These are phyloP conservation scores for Ridgeia piscesae DNA, from an alignment of 1,140 invertebrate genomes.

Conservation along the genomic window DNA sequence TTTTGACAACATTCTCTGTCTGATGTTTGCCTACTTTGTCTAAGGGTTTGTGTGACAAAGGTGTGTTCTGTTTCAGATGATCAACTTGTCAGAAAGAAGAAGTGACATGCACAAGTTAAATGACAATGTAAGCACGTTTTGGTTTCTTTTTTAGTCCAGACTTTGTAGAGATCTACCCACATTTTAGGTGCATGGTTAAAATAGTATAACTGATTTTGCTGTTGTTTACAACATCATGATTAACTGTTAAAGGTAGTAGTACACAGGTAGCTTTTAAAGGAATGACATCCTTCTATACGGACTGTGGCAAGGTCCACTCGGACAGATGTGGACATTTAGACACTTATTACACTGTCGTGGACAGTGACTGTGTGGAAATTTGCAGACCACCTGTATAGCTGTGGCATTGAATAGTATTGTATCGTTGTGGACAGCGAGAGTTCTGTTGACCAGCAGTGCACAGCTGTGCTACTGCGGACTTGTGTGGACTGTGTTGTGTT, in stretches of 20 bases:
- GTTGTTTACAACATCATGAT: background rate
- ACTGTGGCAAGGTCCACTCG: background rate
- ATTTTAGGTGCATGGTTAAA: too few species aligned
- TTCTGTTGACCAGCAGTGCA: background rate
- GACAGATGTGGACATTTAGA: background rate
- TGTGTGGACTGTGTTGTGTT: background rate
- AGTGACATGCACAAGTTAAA: slow-evolving; percentile 65
- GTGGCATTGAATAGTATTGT: too few species aligned
- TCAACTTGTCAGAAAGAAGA: slow-evolving; percentile 77
- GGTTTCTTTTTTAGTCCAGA: background rate
- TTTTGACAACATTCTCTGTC: background rate
- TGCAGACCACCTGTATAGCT: too few species aligned
- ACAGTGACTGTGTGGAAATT: too few species aligned
- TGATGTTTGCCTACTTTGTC: background rate
- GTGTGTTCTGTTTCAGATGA: slow-evolving; percentile 68
- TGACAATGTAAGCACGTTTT: slow-evolving; percentile 43
- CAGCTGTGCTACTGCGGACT: background rate
- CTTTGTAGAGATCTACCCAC: too few species aligned
- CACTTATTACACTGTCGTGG: background rate
- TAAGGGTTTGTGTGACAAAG: slow-evolving; percentile 22
- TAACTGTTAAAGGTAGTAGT: background rate
- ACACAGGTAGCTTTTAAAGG: background rate
- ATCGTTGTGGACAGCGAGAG: background rate
- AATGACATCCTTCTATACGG: background rate
- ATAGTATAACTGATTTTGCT: too few species aligned